Percentiles rank a stretch among this genome's conserved stretches.
Evolutionary conservation across 2,797 vertebrate species (phyloP).

Genomic region (Apogon talboti): DNA sequence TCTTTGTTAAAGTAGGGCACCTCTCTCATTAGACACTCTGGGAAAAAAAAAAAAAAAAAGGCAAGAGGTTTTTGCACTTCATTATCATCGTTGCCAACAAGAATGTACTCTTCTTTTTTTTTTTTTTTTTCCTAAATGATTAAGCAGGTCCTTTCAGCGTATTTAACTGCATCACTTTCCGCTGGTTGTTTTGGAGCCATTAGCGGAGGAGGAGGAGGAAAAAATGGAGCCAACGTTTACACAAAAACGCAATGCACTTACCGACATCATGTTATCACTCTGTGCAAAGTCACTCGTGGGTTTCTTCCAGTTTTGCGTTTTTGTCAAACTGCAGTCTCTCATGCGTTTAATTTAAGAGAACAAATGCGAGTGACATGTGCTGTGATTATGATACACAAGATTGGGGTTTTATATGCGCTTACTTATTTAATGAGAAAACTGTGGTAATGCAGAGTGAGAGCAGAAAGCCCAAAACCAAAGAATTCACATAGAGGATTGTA

Average conservation of each 20-base stretch:
- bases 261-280: constrained; percentile 12
- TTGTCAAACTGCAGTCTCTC: constrained; percentile 13
- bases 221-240: constrained; percentile 52
- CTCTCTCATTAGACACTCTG: constrained; percentile 74
- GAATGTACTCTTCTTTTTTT: constrained; percentile 53
- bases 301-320: constrained; percentile 7
- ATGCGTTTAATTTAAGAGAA: constrained; percentile 39
- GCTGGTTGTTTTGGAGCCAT: constrained; percentile 66
- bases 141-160: constrained; percentile 59
- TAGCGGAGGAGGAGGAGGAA: constrained; percentile 53
- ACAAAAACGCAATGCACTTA: constrained; percentile 35
- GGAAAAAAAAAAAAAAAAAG: constrained; percentile 41
- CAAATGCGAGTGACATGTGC: constrained; percentile 32
- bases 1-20: constrained; percentile 79
- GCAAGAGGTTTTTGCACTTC: constrained; percentile 66
- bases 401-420: constrained; percentile 43
- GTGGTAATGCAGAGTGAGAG: constrained; percentile 29
- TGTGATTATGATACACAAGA: constrained; percentile 45
- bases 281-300: background rate
- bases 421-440: constrained; percentile 50
- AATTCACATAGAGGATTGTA: constrained; percentile 1
- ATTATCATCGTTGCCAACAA: constrained; percentile 74
- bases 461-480: constrained; percentile 10
- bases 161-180: constrained; percentile 61
- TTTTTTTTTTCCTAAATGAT: constrained; percentile 61